These are phyloP conservation scores for Styela clava DNA, from an alignment of 23 tunicate species.

Conservation along the genomic window DNA sequence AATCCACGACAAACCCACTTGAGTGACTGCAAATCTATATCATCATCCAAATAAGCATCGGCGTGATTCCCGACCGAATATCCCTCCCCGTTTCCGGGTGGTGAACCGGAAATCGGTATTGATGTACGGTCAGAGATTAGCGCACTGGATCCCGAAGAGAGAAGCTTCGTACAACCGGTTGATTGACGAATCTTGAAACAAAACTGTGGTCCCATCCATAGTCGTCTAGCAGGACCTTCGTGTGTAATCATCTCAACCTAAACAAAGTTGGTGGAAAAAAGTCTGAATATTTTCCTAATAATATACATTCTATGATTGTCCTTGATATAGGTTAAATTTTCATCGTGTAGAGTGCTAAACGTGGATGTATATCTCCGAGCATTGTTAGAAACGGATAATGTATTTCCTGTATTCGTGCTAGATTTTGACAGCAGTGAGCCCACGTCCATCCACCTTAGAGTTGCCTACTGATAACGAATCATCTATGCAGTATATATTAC, in stretches of 20 bases:
- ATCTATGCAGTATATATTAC: too few relatives aligned
- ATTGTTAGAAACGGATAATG: too few relatives aligned
- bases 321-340: too few relatives aligned
- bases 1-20: conserved; percentile 48
- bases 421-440: too few relatives aligned
- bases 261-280: too few relatives aligned
- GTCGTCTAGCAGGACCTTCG: conserved; percentile 89
- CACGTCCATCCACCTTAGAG: too few relatives aligned
- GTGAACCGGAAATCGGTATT: conserved; percentile 20
- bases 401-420: too few relatives aligned
- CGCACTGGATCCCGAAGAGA: conserved; percentile 78
- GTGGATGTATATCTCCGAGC: too few relatives aligned
- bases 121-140: conserved; percentile 58
- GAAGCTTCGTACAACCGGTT: conserved; percentile 55
- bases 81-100: conserved; percentile 7
- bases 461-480: too few relatives aligned
- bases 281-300: background rate
- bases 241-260: conserved; percentile 91
- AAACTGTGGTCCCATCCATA: conserved; percentile 99
- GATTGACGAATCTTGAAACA: conserved; percentile 45
- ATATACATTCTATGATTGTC: too few relatives aligned
- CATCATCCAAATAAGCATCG: conserved; percentile 61
- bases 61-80: background rate
- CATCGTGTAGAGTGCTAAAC: too few relatives aligned
- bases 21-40: conserved; percentile 55